Conservation (phyloP, 2,888 invertebrate genomes). For the Ceratothoa steindachneri region DNA sequence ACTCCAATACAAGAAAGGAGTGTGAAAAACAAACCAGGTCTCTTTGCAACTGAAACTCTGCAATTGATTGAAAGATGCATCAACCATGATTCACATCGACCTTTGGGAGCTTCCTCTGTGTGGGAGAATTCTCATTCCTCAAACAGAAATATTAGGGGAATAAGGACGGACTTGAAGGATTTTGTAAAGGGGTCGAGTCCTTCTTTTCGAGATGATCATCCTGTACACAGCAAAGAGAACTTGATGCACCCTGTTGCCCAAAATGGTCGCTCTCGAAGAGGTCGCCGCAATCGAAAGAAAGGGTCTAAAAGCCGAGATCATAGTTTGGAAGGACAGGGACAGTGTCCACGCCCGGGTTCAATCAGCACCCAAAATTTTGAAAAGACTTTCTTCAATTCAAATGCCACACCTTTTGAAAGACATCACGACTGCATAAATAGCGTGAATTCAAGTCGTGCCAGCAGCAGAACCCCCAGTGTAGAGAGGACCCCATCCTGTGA, state of each 20-base stretch:
- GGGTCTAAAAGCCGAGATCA: constrained; percentile 40
- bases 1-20: constrained; percentile 18
- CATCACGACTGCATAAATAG: constrained; percentile 30
- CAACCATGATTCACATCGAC: constrained; percentile 29
- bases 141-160: constrained; percentile 5
- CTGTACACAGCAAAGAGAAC: constrained; percentile 45
- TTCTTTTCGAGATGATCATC: constrained; percentile 5
- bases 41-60: constrained; percentile 26
- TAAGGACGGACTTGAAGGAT: background rate
- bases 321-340: constrained; percentile 23
- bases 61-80: constrained; percentile 41
- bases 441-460: background rate
- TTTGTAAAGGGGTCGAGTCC: constrained; percentile 21
- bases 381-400: constrained; percentile 24
- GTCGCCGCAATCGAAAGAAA: constrained; percentile 30
- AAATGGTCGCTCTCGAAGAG: constrained; percentile 28
- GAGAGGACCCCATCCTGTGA: constrained; percentile 19
- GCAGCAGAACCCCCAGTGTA: constrained; percentile 33
- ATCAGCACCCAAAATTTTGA: constrained; percentile 15
- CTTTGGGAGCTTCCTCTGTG: constrained; percentile 1
- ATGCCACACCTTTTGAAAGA: constrained; percentile 28
- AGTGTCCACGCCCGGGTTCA: background rate
- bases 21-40: background rate
- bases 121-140: constrained; percentile 24
- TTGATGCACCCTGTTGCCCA: constrained; percentile 29